phyloP scores from a whole-genome alignment of 1,140 invertebrate species.

The Subanguina moxae region DNA sequence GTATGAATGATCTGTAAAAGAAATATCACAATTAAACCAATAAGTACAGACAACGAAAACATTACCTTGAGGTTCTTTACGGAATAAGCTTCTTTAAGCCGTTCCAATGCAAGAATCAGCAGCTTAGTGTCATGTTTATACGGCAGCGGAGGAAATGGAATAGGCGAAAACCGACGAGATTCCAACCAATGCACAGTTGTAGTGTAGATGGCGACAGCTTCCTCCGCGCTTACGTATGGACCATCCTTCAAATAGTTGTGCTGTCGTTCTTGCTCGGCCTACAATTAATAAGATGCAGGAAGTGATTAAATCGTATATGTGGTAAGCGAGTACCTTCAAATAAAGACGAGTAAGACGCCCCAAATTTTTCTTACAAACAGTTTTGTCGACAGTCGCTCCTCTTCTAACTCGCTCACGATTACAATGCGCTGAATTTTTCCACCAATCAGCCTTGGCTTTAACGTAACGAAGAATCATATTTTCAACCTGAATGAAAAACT shows the following conservation, averaged over 20 bases:
- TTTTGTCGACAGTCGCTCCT: conserved; percentile 83
- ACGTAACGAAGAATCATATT: conserved; percentile 99
- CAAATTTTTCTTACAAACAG: conserved; percentile 98
- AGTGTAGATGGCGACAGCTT: conserved; percentile 98
- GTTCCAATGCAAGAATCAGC: conserved; percentile 88
- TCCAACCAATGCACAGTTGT: conserved; percentile 99
- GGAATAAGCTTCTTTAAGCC: conserved; percentile 96
- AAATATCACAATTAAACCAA: no score
- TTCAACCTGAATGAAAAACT: conserved; percentile 99
- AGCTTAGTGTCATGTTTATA: conserved; percentile 99
- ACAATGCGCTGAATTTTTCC: conserved; percentile 99
- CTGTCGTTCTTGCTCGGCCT: conserved; percentile 93
- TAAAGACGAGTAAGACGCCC: conserved; percentile 91
- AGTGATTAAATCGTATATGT: conserved; percentile 97
- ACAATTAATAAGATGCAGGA: conserved; percentile 60
- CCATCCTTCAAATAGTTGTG: conserved; percentile 98
- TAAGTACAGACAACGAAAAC: conserved; percentile 99
- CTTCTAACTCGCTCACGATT: conserved; percentile 80
- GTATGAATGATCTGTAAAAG: conserved; percentile 92
- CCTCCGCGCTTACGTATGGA: conserved; percentile 96
- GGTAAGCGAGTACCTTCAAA: conserved; percentile 93
- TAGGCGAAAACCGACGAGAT: conserved; percentile 91
- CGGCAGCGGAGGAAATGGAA: conserved; percentile 91
- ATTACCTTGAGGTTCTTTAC: conserved; percentile 99
- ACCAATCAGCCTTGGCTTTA: conserved; percentile 99